A percentile compares a stretch with the other conserved stretches of the same genome.
Evolutionary conservation across 2,888 invertebrate genomes (phyloP).

Genomic region (Agrotis segetum): DNA sequence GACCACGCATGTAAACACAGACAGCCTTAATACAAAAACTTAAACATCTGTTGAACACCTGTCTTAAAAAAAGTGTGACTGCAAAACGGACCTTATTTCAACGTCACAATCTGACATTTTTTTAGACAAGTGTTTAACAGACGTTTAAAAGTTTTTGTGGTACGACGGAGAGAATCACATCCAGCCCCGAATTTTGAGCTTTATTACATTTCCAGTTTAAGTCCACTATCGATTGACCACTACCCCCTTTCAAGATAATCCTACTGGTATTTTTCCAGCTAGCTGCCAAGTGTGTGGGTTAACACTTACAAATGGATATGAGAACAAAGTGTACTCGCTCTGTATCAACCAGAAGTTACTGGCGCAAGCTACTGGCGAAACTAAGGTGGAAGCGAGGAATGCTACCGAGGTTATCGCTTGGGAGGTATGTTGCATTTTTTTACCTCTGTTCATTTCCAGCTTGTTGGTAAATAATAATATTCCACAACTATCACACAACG

Average conservation of each 20-base stretch:
- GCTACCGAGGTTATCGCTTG: conserved; percentile 76
- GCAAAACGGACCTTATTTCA: too few species aligned
- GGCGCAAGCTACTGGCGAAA: conserved; percentile 70
- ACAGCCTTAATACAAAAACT: too few species aligned
- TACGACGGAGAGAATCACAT: not conserved
- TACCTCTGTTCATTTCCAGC: too few species aligned
- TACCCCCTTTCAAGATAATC: conserved; percentile 12
- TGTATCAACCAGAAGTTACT: conserved; percentile 72
- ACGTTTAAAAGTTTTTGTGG: too few species aligned
- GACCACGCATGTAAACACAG: not conserved
- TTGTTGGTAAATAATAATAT: too few species aligned
- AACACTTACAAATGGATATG: conserved; percentile 62
- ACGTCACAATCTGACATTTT: too few species aligned
- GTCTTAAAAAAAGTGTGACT: too few species aligned
- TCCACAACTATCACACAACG: too few species aligned
- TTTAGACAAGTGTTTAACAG: too few species aligned
- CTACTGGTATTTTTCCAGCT: conserved; percentile 69
- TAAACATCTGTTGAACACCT: too few species aligned
- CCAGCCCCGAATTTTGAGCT: not conserved
- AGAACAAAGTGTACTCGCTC: conserved; percentile 68
- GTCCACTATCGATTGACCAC: too few species aligned
- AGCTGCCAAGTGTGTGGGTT: conserved; percentile 80
- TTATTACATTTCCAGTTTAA: not conserved
- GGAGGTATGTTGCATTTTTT: conserved; percentile 76
- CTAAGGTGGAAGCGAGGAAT: conserved; percentile 74